Percentiles rank a stretch among this genome's conserved stretches.
These are phyloP conservation scores for Phoeniculus purpureus DNA, from an alignment of 2,797 vertebrate genomes.

Conservation along the genomic window DNA sequence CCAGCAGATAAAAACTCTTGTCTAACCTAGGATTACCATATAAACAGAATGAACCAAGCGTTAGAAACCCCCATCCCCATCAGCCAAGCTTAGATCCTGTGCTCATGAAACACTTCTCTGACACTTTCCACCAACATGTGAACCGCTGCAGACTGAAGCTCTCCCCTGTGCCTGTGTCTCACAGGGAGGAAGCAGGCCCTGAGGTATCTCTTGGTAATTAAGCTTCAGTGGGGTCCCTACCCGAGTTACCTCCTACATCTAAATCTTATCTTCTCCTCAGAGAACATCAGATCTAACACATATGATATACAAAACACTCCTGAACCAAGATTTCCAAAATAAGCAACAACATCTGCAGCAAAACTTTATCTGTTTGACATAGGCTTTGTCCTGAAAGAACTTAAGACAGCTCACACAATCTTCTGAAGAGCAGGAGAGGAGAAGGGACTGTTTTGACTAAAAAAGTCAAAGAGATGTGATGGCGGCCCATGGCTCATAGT, in stretches of 20 bases:
- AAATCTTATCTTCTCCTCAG: slow-evolving; percentile 24
- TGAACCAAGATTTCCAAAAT: neutral
- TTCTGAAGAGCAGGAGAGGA: neutral
- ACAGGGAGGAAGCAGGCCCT: neutral
- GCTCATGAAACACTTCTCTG: neutral
- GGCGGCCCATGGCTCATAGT: neutral
- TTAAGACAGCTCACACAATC: neutral
- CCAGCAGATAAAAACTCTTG: neutral
- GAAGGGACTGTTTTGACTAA: neutral
- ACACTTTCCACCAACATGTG: neutral
- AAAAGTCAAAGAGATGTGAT: neutral
- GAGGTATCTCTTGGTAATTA: neutral
- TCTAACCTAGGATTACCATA: neutral
- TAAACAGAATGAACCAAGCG: neutral
- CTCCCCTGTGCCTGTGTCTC: neutral
- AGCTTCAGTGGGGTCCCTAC: neutral
- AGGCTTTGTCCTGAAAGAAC: slow-evolving; percentile 16
- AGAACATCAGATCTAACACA: neutral
- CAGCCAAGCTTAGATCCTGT: neutral
- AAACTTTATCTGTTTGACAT: slow-evolving; percentile 24
- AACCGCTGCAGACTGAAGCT: neutral
- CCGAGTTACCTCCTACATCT: neutral
- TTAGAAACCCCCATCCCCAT: neutral
- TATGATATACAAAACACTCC: neutral
- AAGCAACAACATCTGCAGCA: slow-evolving; percentile 14